phyloP scores from a whole-genome alignment of 2,113 vertebrate species.

The Nerophis lumbriciformis region DNA sequence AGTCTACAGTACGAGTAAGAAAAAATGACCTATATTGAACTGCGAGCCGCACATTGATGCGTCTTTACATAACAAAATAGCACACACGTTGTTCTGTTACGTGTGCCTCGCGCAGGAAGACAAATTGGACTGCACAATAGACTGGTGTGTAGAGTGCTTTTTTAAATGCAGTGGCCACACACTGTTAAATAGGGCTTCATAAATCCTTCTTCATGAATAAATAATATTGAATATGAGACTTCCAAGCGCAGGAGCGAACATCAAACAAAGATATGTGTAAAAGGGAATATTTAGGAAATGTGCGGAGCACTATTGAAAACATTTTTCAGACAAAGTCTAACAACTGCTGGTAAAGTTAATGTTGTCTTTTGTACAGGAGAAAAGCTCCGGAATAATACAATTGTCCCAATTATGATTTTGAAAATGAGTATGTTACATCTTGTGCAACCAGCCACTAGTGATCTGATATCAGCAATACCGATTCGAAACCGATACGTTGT shows the following conservation, averaged over 20 bases:
- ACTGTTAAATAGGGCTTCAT: slow-evolving; percentile 16
- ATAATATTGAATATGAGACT: slow-evolving; percentile 17
- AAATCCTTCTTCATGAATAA: slow-evolving; percentile 32
- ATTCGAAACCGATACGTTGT: too few relatives aligned
- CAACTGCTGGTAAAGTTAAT: not conserved
- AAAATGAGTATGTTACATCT: too few relatives aligned
- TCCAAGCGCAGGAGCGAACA: slow-evolving; percentile 5
- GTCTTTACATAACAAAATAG: slow-evolving; percentile 12
- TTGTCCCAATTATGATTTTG: too few relatives aligned
- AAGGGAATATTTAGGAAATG: slow-evolving; percentile 4
- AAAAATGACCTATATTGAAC: slow-evolving; percentile 22
- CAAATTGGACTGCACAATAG: slow-evolving; percentile 10
- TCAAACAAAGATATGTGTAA: slow-evolving; percentile 4
- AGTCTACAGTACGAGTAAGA: not conserved
- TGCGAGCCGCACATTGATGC: not conserved
- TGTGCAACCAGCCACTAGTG: too few relatives aligned
- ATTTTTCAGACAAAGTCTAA: not conserved
- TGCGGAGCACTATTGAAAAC: not conserved
- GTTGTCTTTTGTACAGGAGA: not conserved
- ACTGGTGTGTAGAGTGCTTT: slow-evolving; percentile 2
- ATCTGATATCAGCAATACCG: too few relatives aligned
- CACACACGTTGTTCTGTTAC: slow-evolving; percentile 16
- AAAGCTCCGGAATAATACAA: not conserved
- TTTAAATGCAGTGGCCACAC: slow-evolving; percentile 15
- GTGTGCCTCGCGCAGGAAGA: not conserved